Evolutionary conservation across 92 coral and sea anemone genomes (phyloP), one percentile per base, ranked within the genome.

Genomic region (Pocillopora meandrina): DNA sequence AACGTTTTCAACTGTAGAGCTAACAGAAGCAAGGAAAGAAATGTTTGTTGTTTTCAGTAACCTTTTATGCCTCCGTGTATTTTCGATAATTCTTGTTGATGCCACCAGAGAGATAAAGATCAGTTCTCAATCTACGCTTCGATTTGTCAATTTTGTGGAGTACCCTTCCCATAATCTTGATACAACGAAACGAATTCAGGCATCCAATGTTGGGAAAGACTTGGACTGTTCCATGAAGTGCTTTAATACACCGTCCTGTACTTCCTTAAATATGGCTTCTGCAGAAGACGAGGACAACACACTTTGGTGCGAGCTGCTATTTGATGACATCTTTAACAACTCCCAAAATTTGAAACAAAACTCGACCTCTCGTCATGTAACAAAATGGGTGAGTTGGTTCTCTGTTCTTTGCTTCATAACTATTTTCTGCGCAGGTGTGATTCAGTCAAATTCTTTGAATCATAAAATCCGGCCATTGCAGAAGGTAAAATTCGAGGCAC

Each of bases 291-390:
- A 36, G 3, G 73, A 20, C 21, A 42, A 20, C 10, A n/a, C 1
- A 35, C 61, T 78, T 35, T 79, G 76, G 85, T 82, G 85, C 56
- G 36, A 67, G 69, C 42, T 82, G 57, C 34, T 82, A 55, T 61
- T 64, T n/a, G 55, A n/a, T 73, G 71, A 82, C 61, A 26, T 55
- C 55, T 69, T 34, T 66, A 76, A 76, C 70, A 69, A 20, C 13
- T 75, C 65, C 2, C 58, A 65, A 76, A 84, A 55, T 16, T 21
- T 69, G 17, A 76, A 66, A 61, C 55, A 60, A 52, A 84, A 75
- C 36, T 10, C 66, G 47, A 74, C 72, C 19, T 79, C 83, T 65
- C 72, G 21, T 55, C 83, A 79, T 26, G 65, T 61, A 21, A 64
- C 49, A 14, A 42, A 42, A 47, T 79, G 73, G 83, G 83, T 79